Conservation (phyloP, 1,140 invertebrate genomes). For the Trichomalopsis sarcophagae region DNA sequence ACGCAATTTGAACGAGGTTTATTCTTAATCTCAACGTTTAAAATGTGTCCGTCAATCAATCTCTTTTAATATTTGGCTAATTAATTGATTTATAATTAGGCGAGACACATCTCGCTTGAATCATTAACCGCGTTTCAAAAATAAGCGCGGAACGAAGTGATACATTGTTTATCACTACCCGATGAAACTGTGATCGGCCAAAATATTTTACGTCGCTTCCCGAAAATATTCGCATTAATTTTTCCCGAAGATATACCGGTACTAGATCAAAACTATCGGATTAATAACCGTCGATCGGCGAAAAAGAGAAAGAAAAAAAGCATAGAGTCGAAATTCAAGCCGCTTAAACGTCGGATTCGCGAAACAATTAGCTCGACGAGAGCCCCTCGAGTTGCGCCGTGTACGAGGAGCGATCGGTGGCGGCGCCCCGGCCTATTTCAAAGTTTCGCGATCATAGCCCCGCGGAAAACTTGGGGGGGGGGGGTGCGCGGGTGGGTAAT, state of each 20-base stretch:
- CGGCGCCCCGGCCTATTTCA: slow-evolving; percentile 5
- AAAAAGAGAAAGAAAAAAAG: background rate
- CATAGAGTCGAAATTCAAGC: background rate
- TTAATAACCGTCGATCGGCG: background rate
- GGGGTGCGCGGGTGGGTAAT: background rate
- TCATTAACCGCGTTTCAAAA: background rate
- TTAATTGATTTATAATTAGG: background rate
- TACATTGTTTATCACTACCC: no score
- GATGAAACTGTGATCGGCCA: no score
- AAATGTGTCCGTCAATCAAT: background rate
- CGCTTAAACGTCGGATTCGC: background rate
- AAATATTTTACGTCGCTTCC: no score
- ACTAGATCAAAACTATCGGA: background rate
- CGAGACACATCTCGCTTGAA: background rate
- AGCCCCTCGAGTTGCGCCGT: slow-evolving; percentile 1
- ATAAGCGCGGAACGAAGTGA: no score
- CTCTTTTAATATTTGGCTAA: background rate
- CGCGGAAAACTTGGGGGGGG: slow-evolving; percentile 15
- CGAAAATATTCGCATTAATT: no score
- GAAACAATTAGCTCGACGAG: slow-evolving; percentile 17
- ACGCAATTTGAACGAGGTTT: background rate
- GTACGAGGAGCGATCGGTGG: background rate
- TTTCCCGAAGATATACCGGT: no score
- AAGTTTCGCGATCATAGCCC: slow-evolving; percentile 38
- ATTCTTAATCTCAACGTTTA: background rate